Evolutionary conservation across 2,797 vertebrate species (phyloP).

Genomic region (Acomys russatus): DNA sequence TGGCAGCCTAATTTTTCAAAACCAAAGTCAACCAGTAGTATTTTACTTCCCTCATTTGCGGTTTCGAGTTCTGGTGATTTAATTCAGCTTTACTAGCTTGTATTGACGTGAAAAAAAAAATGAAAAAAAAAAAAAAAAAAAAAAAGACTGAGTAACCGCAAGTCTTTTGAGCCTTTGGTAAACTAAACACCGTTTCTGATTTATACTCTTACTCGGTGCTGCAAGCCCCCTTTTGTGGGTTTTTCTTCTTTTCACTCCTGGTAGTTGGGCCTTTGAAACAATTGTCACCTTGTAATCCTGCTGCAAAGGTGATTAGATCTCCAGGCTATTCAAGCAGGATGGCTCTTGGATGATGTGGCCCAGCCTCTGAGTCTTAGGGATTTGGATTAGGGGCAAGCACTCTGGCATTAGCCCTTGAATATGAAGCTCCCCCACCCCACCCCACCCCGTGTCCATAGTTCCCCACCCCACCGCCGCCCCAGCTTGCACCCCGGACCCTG

Average conservation of each 20-base stretch:
- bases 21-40: not conserved
- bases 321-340: not conserved
- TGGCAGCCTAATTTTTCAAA: constrained; percentile 14
- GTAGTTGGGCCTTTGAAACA: constrained; percentile 26
- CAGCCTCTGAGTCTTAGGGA: not conserved
- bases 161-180: constrained; percentile 14
- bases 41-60: not conserved
- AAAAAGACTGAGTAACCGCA: not conserved
- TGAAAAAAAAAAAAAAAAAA: not conserved
- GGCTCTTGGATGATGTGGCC: not conserved
- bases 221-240: not conserved
- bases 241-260: not conserved
- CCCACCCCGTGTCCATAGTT: not conserved
- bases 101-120: not conserved
- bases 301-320: not conserved
- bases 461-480: not conserved
- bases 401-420: not conserved
- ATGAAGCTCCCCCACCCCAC: not conserved
- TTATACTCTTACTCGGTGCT: not conserved
- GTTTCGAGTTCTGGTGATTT: not conserved
- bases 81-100: not conserved
- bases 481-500: not conserved
- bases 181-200: constrained; percentile 43
- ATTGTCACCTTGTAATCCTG: constrained; percentile 16
- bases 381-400: not conserved